Base-by-base conservation (phyloP, 2,797 vertebrate genomes). In the Nannoperca obscura region DNA sequence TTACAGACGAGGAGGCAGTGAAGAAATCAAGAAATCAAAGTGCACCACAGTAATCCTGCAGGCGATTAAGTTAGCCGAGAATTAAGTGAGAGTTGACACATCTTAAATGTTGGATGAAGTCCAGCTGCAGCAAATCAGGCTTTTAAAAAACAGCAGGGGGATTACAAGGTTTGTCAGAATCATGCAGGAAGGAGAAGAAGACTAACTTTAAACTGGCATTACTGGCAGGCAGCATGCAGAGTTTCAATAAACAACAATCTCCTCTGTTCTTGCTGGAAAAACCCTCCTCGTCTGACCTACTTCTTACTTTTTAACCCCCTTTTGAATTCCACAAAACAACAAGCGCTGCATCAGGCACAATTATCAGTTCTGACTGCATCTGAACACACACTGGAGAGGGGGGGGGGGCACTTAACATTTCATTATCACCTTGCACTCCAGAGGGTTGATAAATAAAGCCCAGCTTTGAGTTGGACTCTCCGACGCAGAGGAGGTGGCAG, bases 11-110 rank as follows among this genome's bases (percentile, higher is more conserved):
- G 57, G 6, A 68, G 75, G 68, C 60, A 76, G 70, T 3, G 8
- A 59, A 76, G 19, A 71, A 65, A n/a, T n/a, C 50, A 9, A 76
- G 73, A 44, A 76, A 69, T 71, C 65, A 67, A 49, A 74, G 32
- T 11, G 80, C 1, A 52, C 62, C 73, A 20, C 71, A 22, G 73
- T 71, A 71, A 86, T 86, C 88, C 83, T 71, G 69, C 71, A 71
- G 68, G 59, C 72, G 69, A 81, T 84, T 68, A 80, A 32, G 57
- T 61, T 53, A 57, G 55, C 58, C 0, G 15, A 65, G 75, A 81
- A 73, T 78, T 63, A 81, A 69, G 52, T 27, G 49, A 57, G 65
- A 78, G 68, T 49, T 57, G 58, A 81, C 74, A 71, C 81, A 69
- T 87, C 54, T 40, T 74, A 49, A 68, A 82, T 59, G 70, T 46